phyloP scores from a whole-genome alignment of 2,113 vertebrate genomes.

The Dasyornis broadbenti region DNA sequence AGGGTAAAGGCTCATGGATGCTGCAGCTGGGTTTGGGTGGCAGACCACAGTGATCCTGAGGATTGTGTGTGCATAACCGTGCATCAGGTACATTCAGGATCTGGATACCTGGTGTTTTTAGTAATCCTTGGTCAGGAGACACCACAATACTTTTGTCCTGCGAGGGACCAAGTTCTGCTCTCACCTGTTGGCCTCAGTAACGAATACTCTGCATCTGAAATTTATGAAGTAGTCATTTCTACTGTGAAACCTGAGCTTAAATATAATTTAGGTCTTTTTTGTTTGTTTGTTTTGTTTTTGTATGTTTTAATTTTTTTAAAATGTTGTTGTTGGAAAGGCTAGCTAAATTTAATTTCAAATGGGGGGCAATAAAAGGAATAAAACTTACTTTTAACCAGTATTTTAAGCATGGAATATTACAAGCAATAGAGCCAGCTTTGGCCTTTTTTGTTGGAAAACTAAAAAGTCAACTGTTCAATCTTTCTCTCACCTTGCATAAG shows the following conservation, averaged over 20 bases:
- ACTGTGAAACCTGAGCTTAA: background rate
- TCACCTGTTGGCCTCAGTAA: background rate
- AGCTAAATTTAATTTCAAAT: background rate
- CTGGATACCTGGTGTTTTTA: background rate
- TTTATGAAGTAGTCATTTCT: background rate
- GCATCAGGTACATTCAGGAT: background rate
- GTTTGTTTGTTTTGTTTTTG: too few relatives aligned
- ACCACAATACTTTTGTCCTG: background rate
- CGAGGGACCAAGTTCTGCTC: background rate
- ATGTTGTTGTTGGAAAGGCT: background rate
- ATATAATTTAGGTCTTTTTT: background rate
- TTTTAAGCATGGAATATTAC: background rate
- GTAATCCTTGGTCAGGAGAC: background rate
- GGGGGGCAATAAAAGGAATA: background rate
- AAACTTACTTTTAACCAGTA: background rate
- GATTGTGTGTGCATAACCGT: background rate
- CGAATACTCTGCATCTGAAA: background rate
- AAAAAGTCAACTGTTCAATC: conserved; percentile 65
- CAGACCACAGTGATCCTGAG: background rate
- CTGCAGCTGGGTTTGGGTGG: background rate
- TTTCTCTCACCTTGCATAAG: conserved; percentile 83
- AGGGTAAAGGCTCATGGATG: background rate
- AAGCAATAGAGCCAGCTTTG: background rate
- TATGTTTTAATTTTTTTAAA: too few relatives aligned
- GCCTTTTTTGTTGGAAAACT: background rate